Conservation (phyloP, 2,113 vertebrate species). For the Planiliza haematocheilus region DNA sequence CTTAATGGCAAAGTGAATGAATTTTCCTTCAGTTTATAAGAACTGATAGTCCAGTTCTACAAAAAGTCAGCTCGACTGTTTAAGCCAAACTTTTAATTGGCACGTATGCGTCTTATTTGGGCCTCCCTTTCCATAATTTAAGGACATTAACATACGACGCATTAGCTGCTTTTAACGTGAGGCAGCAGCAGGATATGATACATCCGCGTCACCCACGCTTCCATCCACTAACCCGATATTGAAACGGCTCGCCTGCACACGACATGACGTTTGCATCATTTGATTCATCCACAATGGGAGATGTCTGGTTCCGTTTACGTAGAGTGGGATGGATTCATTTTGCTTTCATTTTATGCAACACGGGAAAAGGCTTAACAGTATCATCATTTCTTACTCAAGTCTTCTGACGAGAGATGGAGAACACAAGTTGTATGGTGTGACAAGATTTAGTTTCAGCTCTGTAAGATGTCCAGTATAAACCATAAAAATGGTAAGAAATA, state of each 20-base stretch:
- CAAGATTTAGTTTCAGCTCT: too few species aligned
- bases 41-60: conserved; percentile 22
- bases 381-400: too few species aligned
- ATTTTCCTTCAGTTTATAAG: conserved; percentile 48
- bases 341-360: not conserved
- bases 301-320: conserved; percentile 7
- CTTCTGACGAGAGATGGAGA: too few species aligned
- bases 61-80: conserved; percentile 12
- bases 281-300: conserved; percentile 5
- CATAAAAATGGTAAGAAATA: too few species aligned
- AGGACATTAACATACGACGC: not conserved
- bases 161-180: not conserved
- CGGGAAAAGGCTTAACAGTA: not conserved
- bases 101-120: not conserved
- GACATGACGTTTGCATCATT: conserved; percentile 25
- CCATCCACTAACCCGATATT: not conserved
- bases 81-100: conserved; percentile 5
- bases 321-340: conserved; percentile 1
- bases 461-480: too few species aligned
- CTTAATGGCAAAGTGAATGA: conserved; percentile 46
- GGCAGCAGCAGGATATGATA: too few species aligned
- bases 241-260: conserved; percentile 5
- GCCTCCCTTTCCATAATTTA: too few species aligned
- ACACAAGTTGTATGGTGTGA: too few species aligned
- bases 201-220: not conserved